A percentile compares a stretch with the other conserved stretches of the same genome.
These are phyloP conservation scores for Myathropa florea DNA, from an alignment of 2,888 invertebrate species.

Conservation along the genomic window DNA sequence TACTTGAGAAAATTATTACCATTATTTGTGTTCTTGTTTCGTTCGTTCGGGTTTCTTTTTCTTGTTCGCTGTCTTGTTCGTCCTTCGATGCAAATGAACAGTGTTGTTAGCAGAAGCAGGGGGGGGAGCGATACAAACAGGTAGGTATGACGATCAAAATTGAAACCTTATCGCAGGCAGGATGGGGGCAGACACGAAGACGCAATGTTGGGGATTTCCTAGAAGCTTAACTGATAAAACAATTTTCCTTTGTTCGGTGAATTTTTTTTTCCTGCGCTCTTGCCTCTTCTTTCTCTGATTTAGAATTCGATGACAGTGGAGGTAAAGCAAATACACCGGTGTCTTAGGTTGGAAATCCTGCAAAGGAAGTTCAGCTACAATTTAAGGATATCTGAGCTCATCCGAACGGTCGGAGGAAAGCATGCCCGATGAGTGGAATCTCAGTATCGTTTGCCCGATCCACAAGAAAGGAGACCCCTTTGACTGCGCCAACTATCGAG, in stretches of 20 bases:
- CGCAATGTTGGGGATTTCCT: background rate
- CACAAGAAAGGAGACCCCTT: no score
- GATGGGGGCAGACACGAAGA: background rate
- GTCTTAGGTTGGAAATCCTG: background rate
- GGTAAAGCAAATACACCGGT: background rate
- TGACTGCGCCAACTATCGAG: no score
- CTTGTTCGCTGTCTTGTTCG: background rate
- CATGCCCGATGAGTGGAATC: no score
- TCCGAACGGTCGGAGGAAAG: no score
- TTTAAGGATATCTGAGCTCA: no score
- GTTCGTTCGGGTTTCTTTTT: background rate
- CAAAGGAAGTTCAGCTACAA: no score
- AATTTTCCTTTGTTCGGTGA: background rate
- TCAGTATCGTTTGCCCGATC: no score
- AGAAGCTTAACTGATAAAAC: background rate
- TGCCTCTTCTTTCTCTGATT: background rate
- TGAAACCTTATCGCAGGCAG: background rate
- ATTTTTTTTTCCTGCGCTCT: background rate
- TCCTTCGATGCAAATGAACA: constrained; percentile 27
- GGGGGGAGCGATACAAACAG: background rate
- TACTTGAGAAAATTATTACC: constrained; percentile 26
- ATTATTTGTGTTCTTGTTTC: constrained; percentile 18
- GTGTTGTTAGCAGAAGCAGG: background rate
- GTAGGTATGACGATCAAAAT: background rate
- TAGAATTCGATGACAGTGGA: background rate